Percentiles rank a stretch among this genome's conserved stretches.
Evolutionary conservation across 2,888 invertebrate genomes (phyloP).

Genomic region (Carpatolechia fugitivella): DNA sequence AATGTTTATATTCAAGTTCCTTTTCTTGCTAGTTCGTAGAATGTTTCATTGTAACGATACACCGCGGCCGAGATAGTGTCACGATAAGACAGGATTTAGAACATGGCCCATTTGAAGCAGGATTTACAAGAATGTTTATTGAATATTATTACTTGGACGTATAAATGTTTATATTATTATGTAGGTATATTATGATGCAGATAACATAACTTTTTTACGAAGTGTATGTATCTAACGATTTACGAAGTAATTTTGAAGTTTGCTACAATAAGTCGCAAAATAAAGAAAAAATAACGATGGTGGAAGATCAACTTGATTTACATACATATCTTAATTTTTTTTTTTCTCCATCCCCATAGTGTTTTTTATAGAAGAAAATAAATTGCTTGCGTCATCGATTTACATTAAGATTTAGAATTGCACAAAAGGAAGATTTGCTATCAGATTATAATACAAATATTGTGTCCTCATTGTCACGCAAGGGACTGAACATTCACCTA

Average conservation of each 20-base stretch:
- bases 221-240: too few relatives aligned
- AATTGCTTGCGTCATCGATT: slow-evolving; percentile 42
- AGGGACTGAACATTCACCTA: slow-evolving; percentile 42
- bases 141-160: slow-evolving; percentile 38
- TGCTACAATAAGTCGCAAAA: too few relatives aligned
- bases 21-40: slow-evolving; percentile 43
- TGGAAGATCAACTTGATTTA: too few relatives aligned
- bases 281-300: too few relatives aligned
- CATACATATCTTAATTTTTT: too few relatives aligned
- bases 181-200: neutral
- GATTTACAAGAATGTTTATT: slow-evolving; percentile 40
- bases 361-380: too few relatives aligned
- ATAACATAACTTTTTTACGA: too few relatives aligned
- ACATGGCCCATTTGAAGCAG: slow-evolving; percentile 39
- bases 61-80: slow-evolving; percentile 55
- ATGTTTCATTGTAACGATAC: slow-evolving; percentile 59
- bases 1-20: slow-evolving; percentile 38
- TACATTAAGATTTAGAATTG: slow-evolving; percentile 34
- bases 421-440: slow-evolving; percentile 50
- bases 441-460: slow-evolving; percentile 61
- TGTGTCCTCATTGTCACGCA: slow-evolving; percentile 60
- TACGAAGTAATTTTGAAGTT: too few relatives aligned
- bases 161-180: too few relatives aligned
- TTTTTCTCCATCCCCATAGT: too few relatives aligned
- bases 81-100: slow-evolving; percentile 62